Evolutionary conservation across 2,797 vertebrate species (phyloP).

Genomic region (Ctenopoma kingsleyae): DNA sequence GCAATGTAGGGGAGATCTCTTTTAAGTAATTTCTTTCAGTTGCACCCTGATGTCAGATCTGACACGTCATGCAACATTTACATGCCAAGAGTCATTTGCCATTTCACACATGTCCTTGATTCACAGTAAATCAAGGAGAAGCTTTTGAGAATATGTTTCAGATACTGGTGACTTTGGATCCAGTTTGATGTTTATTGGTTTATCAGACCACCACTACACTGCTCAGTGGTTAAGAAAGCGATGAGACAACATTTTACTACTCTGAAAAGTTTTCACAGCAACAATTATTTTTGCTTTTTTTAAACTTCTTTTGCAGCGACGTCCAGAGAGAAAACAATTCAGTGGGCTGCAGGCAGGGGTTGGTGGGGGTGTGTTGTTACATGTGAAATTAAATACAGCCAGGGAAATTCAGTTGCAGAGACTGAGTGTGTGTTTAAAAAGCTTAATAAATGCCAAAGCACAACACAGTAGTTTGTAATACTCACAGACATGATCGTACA

Average conservation of each 20-base stretch:
- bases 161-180: not conserved
- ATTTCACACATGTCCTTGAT: not conserved
- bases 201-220: not conserved
- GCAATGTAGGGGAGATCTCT: not conserved
- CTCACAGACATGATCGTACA: no score
- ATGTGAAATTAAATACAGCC: no score
- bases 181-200: not conserved
- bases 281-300: not conserved
- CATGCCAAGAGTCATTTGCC: not conserved
- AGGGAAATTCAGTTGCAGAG: no score
- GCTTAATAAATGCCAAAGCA: no score
- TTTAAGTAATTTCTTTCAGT: not conserved
- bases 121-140: not conserved
- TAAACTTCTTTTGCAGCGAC: no score
- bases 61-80: not conserved
- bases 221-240: not conserved
- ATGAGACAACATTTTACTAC: not conserved
- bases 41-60: constrained; percentile 3
- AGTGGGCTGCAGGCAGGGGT: no score
- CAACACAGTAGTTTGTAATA: no score
- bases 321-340: no score
- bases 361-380: no score
- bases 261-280: no score
- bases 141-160: not conserved
- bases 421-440: no score